phyloP scores from a whole-genome alignment of 2,888 invertebrate genomes.

The Phyllotreta striolata region DNA sequence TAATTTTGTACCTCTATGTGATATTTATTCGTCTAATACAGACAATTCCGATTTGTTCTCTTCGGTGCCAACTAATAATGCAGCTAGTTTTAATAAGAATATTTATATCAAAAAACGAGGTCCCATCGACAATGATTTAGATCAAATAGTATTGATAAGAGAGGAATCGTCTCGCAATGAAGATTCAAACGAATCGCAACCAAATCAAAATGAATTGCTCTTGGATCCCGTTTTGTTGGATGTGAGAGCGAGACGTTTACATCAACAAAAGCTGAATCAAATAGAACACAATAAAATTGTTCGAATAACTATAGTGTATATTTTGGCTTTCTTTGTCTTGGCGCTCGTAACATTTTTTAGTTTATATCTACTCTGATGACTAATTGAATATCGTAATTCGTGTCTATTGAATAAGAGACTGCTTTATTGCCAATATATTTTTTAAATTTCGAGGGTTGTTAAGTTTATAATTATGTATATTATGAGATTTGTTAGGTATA shows the following conservation, averaged over 20 bases:
- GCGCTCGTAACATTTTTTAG: constrained; percentile 66
- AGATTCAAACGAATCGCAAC: constrained; percentile 22
- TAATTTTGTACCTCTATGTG: constrained; percentile 46
- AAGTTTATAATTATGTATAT: constrained; percentile 12
- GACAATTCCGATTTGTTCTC: constrained; percentile 28
- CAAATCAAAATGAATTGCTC: constrained; percentile 58
- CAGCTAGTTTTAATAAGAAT: too few relatives aligned
- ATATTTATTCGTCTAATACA: constrained; percentile 5
- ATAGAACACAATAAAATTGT: constrained; percentile 63
- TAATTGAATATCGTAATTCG: neutral
- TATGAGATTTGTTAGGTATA: constrained; percentile 19
- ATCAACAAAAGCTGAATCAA: constrained; percentile 50
- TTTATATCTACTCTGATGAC: constrained; percentile 58
- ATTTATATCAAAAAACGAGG: constrained; percentile 35
- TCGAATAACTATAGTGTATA: constrained; percentile 66
- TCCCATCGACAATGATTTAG: constrained; percentile 48
- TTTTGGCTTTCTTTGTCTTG: constrained; percentile 64
- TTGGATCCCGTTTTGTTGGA: constrained; percentile 64
- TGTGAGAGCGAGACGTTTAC: constrained; percentile 58
- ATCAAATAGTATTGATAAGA: constrained; percentile 56
- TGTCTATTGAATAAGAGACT: constrained; percentile 26
- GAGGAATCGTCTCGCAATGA: constrained; percentile 37
- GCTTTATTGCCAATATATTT: constrained; percentile 27
- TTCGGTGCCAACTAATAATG: constrained; percentile 5
- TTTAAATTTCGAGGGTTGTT: constrained; percentile 27